Evolutionary conservation across 2,113 vertebrate species (phyloP), one percentile per base, ranked within the genome.

Genomic region (Limnothrissa miodon): DNA sequence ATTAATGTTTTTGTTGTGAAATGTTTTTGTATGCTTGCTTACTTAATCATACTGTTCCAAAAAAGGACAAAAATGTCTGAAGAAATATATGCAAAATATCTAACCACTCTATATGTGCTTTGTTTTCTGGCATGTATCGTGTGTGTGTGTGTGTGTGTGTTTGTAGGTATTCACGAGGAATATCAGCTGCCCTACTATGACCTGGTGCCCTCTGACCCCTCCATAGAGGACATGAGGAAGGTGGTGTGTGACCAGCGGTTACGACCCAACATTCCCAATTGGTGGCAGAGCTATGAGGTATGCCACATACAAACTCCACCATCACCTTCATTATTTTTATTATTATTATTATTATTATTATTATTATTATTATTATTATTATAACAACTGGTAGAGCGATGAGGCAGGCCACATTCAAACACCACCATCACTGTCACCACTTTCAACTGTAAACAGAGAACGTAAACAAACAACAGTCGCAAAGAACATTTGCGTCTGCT

Each of bases 271-370:
- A 95, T 99, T 89, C 97, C 97, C 0, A 99, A 98, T 85, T 97
- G 97, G 97, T 98, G 98, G 97, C 98, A 98, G 89, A 98, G 97
- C 91, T 96, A 98, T 0, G 98, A 99, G 96, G 97, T 99, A 90
- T 36, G 17, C 0, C 53, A 56, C 53, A 56, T 23, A 25, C 17
- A 59, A 4, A 66, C 59, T 1, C 8, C 51, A 23, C 23, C 51
- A 21, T 56, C 21, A 56, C 23, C 42, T 4, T 42, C 42, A 42
- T 42, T 6, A 42, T 42, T 42, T 4, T 42, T 42, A 42, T 42
- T 42, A 42, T 42, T 42, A 4, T 42, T 42, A 42, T 42, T 42
- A n/a, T n/a, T n/a, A n/a, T n/a, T n/a, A n/a, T 42, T 6, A 42
- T 42, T 6, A 42, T 42, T 42, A 42, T 42, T 42, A 42, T 42